Base-by-base conservation (phyloP, 2,888 invertebrate species). In the Polydrusus pterygomalis region DNA sequence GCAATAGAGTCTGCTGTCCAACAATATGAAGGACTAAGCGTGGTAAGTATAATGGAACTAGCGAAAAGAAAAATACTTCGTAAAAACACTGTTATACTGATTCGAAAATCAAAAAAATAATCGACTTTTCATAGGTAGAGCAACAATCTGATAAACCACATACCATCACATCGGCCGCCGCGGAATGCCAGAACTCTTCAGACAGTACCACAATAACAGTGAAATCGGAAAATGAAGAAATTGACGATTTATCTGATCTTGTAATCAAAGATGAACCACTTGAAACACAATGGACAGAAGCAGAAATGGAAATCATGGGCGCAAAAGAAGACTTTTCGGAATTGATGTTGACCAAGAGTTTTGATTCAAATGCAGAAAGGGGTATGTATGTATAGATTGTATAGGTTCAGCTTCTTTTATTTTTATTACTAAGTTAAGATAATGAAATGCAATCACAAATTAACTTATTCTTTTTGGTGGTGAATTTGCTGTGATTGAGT, bases 231-330 rank as follows among this genome's bases (percentile, higher is more conserved):
- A 69, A 71, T 45, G 74, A 58, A 40, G 69, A 75, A 74, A 47
- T 43, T 30, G 76, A 70, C 51, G 76, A 77, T 45, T 78, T 87
- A 49, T 86, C 87, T 69, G 86, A 85, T 77, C 79, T 88, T 40
- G 87, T 88, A 63, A 88, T 88, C 45, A 88, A 88, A 84, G 91
- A 93, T 83, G 93, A 93, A 82, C 93, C 93, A 7, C 87, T 91
- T 10, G 94, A 95, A 80, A n/a, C n/a, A n/a, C n/a, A n/a, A n/a
- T 95, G 95, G 94, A 89, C 90, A 49, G 90, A 92, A 77, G 89
- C 91, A 74, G 91, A 92, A 80, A 86, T 86, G 81, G 85, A 86
- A 77, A 77, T 86, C 70, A 88, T 92, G 0, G 91, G 91, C 13
- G 92, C 92, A 69, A 91, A 91, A 0, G 90, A 92, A 80, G 91